Evolutionary conservation across 2,113 vertebrate genomes (phyloP).

Genomic region (Melierax canorus): DNA sequence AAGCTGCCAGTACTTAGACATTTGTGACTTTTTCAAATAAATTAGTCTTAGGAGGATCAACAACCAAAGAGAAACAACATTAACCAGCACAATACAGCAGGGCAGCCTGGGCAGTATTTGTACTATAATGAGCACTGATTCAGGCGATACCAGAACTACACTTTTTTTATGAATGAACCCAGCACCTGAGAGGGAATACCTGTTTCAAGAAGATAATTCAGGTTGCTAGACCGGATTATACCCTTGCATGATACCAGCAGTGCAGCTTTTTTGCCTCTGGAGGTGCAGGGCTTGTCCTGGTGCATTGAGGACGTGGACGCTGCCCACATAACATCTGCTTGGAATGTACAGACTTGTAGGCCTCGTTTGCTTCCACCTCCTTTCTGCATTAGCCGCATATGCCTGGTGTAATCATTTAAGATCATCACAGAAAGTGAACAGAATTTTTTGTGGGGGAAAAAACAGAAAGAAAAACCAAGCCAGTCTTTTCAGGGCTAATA

Average conservation of each 20-base stretch:
- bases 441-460: background rate
- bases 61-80: background rate
- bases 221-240: background rate
- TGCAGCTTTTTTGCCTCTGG: background rate
- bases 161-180: background rate
- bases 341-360: background rate
- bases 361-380: background rate
- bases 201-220: background rate
- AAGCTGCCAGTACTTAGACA: background rate
- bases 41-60: background rate
- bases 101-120: background rate
- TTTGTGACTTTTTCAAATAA: background rate
- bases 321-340: background rate
- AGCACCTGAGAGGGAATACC: background rate
- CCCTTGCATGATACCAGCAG: background rate
- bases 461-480: background rate
- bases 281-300: background rate
- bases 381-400: background rate
- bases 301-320: fast-evolving
- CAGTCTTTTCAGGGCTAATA: background rate
- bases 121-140: background rate
- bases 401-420: background rate
- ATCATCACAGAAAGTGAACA: background rate
- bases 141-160: background rate
- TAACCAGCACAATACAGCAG: background rate